Percentiles rank a stretch among this genome's conserved stretches.
Evolutionary conservation across 2,797 vertebrate species (phyloP).

Genomic region (Uromys caudimaculatus): DNA sequence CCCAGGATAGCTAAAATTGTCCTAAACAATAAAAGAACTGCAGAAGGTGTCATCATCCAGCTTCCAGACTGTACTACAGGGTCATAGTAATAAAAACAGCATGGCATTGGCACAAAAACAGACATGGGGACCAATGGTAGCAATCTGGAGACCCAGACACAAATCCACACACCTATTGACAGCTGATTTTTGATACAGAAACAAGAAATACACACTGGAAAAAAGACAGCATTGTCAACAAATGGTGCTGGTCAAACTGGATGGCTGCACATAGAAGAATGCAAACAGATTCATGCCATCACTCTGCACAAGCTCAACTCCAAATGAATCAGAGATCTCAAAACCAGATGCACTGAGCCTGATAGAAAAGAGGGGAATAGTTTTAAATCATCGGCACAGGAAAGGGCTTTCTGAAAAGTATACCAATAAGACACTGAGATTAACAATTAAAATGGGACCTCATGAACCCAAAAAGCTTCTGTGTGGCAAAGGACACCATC

Average conservation of each 20-base stretch:
- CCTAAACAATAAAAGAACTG: background rate
- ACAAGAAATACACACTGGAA: background rate
- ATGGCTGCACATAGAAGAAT: background rate
- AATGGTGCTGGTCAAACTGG: background rate
- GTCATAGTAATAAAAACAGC: background rate
- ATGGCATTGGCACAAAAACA: background rate
- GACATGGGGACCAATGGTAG: background rate
- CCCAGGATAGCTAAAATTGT: background rate
- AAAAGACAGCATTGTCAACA: background rate
- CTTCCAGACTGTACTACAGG: background rate
- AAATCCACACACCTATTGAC: background rate
- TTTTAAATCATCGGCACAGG: background rate
- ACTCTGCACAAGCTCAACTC: background rate
- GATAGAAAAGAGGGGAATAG: background rate
- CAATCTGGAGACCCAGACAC: background rate
- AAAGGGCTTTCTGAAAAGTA: background rate
- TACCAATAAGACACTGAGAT: background rate
- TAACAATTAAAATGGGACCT: background rate
- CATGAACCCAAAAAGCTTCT: background rate
- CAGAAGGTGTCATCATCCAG: background rate
- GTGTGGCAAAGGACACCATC: background rate
- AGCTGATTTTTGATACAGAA: background rate
- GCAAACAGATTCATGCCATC: background rate
- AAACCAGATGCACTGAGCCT: background rate
- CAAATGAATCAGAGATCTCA: background rate